Conservation (phyloP, 2,888 invertebrate genomes). For the Elegia similella region DNA sequence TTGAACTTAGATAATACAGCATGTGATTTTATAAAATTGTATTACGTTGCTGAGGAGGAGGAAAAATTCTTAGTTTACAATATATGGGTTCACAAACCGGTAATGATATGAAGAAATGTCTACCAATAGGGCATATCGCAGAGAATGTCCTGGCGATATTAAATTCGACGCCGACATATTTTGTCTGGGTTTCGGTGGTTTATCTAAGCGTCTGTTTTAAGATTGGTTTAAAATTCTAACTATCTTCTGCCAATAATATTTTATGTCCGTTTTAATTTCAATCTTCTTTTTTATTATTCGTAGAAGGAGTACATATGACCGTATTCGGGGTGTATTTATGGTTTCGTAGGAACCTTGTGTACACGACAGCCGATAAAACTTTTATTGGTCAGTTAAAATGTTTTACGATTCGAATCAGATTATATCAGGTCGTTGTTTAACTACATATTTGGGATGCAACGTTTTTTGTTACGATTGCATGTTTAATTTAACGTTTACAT, state of each 20-base stretch:
- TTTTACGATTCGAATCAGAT: slow-evolving; percentile 56
- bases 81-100: too few species aligned
- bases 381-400: slow-evolving; percentile 60
- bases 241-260: neutral
- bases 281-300: slow-evolving; percentile 15
- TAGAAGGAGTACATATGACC: slow-evolving; percentile 32
- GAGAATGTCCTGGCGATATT: neutral
- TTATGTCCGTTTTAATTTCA: neutral
- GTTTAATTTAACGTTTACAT: neutral
- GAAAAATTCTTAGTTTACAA: too few species aligned
- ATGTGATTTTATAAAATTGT: too few species aligned
- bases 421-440: slow-evolving; percentile 32
- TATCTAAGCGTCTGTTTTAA: neutral
- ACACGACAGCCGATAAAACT: slow-evolving; percentile 47
- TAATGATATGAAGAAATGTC: too few species aligned
- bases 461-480: neutral
- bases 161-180: neutral
- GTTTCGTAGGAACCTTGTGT: slow-evolving; percentile 46
- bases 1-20: too few species aligned
- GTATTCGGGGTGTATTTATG: slow-evolving; percentile 59
- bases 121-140: neutral
- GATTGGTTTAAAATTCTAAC: neutral
- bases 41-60: too few species aligned
- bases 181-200: neutral
- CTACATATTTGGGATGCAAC: slow-evolving; percentile 6